These are phyloP conservation scores for Euleptes europaea DNA, from an alignment of 2,113 vertebrate genomes.

Conservation along the genomic window DNA sequence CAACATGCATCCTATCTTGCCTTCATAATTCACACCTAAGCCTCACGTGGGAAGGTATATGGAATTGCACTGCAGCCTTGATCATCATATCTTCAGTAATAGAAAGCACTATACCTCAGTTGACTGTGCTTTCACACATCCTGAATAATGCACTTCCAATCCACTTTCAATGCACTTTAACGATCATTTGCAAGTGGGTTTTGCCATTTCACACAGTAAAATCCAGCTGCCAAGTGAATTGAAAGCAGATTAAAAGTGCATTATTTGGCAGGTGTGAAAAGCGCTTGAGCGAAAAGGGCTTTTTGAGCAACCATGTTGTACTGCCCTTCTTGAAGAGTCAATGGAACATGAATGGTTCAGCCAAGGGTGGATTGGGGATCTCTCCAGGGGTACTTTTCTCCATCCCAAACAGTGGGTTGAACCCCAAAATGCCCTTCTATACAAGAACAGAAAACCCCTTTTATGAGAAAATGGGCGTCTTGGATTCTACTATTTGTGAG, in stretches of 20 bases:
- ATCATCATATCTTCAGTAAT: background rate
- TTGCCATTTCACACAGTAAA: no score
- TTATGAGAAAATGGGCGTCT: no score
- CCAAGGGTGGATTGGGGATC: background rate
- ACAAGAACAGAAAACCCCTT: no score
- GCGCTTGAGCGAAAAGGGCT: background rate
- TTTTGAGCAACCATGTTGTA: background rate
- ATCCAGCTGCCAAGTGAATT: no score
- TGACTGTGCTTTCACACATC: no score
- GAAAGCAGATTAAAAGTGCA: no score
- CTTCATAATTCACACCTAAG: constrained; percentile 3
- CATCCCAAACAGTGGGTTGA: background rate
- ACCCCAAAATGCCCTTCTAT: no score
- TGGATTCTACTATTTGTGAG: background rate
- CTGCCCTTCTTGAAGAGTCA: background rate
- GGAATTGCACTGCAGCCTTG: background rate
- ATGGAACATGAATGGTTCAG: background rate
- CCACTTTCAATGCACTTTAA: no score
- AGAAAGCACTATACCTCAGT: background rate
- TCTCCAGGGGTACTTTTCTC: background rate
- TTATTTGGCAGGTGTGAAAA: no score
- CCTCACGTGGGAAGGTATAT: rapidly evolving
- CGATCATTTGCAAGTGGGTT: no score
- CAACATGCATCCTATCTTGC: background rate
- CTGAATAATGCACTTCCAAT: no score